These are phyloP conservation scores for Matsumyia berberina DNA, from an alignment of 2,888 invertebrate genomes.

Conservation along the genomic window DNA sequence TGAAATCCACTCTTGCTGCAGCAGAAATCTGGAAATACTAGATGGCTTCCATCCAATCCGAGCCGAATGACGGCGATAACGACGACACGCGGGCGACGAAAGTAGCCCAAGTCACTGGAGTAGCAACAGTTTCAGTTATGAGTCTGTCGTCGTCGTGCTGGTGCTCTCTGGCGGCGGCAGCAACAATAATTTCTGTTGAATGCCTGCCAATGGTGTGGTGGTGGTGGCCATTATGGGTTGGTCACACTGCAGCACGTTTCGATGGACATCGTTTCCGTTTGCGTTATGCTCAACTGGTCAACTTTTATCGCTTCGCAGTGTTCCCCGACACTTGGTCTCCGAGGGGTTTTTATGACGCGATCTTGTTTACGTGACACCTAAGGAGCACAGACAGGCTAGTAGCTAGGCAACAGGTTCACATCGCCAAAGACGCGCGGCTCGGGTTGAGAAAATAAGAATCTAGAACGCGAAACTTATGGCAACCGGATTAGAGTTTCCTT, in stretches of 20 bases:
- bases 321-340: slow-evolving; percentile 3
- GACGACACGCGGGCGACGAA: slow-evolving; percentile 18
- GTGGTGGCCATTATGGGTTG: slow-evolving; percentile 28
- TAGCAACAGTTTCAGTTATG: slow-evolving; percentile 35
- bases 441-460: slow-evolving; percentile 4
- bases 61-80: slow-evolving; percentile 6
- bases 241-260: slow-evolving; percentile 35
- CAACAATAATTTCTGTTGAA: slow-evolving; percentile 37
- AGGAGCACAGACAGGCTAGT: slow-evolving; percentile 15
- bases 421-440: neutral
- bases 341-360: slow-evolving; percentile 31
- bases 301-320: slow-evolving; percentile 25
- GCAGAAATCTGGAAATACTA: slow-evolving; percentile 59
- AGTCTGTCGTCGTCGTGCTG: slow-evolving; percentile 11
- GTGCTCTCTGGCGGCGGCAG: slow-evolving; percentile 10
- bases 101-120: slow-evolving; percentile 55
- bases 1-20: slow-evolving; percentile 36
- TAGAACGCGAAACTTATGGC: slow-evolving; percentile 13
- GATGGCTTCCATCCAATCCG: slow-evolving; percentile 34
- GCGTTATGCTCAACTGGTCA: slow-evolving; percentile 51
- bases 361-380: slow-evolving; percentile 55
- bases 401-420: slow-evolving; percentile 13
- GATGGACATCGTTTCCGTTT: slow-evolving; percentile 50
- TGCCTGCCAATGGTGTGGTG: slow-evolving; percentile 32
- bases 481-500: slow-evolving; percentile 23